Evolutionary conservation across 92 coral and sea anemone genomes (phyloP).

Genomic region (Anthopleura xanthogrammica): DNA sequence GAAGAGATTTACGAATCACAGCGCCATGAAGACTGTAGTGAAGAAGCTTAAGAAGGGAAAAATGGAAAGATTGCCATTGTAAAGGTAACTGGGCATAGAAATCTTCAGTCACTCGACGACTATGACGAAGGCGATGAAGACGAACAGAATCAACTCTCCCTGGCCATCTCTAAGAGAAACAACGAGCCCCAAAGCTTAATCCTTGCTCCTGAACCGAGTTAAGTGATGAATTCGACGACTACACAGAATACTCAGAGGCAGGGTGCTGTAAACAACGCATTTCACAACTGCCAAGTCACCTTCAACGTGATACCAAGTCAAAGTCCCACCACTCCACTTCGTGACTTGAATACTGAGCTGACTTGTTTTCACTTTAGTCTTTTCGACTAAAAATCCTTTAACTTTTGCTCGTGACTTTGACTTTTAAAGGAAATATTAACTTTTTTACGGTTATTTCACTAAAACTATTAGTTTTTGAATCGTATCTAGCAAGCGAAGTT

Average conservation of each 20-base stretch:
- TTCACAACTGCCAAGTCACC: constrained; percentile 8
- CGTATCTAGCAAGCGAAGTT: too few relatives aligned
- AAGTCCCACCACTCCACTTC: background rate
- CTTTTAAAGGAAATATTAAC: too few relatives aligned
- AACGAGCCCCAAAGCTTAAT: background rate
- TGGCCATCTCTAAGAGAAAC: background rate
- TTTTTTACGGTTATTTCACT: background rate
- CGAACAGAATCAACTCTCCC: constrained; percentile 39
- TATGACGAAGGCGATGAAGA: constrained; percentile 42
- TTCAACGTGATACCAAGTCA: background rate
- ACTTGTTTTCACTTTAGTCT: background rate
- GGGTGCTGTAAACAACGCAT: background rate
- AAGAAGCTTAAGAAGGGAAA: constrained; percentile 31
- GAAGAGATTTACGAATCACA: constrained; percentile 45
- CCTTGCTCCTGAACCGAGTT: background rate
- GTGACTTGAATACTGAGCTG: background rate
- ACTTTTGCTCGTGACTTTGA: too few relatives aligned
- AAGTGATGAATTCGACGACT: background rate
- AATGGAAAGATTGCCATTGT: constrained; percentile 37
- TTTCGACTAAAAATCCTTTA: too few relatives aligned
- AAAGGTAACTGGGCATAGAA: constrained; percentile 42
- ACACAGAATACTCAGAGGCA: background rate
- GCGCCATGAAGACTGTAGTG: constrained; percentile 39
- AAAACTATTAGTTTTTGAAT: too few relatives aligned
- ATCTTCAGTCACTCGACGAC: constrained; percentile 45